These are phyloP conservation scores for Micromys minutus DNA, from an alignment of 2,113 vertebrate species.

Conservation along the genomic window DNA sequence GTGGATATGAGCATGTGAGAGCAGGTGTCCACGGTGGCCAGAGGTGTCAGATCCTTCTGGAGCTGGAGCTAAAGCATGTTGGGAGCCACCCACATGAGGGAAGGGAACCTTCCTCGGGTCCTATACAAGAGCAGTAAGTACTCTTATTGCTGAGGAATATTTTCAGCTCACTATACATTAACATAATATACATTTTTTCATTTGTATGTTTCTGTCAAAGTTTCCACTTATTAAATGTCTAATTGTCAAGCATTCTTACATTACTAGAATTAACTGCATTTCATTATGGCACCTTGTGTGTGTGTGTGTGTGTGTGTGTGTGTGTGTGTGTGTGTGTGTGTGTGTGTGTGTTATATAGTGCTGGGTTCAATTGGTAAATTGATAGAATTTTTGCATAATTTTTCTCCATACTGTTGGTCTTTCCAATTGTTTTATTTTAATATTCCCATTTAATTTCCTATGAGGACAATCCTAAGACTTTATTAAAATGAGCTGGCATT, in stretches of 20 bases:
- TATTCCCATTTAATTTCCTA: neutral
- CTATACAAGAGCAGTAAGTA: neutral
- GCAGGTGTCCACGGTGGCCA: neutral
- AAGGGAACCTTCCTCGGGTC: neutral
- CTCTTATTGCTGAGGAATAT: neutral
- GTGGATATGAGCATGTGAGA: no score
- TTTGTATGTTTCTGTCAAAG: conserved; percentile 13
- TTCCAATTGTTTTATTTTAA: neutral
- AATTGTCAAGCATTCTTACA: neutral
- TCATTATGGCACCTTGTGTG: neutral
- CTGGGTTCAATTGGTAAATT: neutral
- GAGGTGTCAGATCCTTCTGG: neutral
- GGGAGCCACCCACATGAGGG: neutral
- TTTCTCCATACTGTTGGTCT: neutral
- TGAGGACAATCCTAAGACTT: neutral
- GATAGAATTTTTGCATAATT: neutral
- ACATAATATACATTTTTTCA: neutral
- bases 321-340: rapidly evolving
- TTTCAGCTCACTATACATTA: neutral
- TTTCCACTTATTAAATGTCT: neutral
- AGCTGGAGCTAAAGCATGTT: neutral
- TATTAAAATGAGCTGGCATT: neutral
- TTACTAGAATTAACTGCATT: neutral
- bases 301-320: rapidly evolving
- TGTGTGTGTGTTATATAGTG: neutral